Base-by-base conservation (phyloP, 2,113 vertebrate species). In the Cyprinodon tularosa region DNA sequence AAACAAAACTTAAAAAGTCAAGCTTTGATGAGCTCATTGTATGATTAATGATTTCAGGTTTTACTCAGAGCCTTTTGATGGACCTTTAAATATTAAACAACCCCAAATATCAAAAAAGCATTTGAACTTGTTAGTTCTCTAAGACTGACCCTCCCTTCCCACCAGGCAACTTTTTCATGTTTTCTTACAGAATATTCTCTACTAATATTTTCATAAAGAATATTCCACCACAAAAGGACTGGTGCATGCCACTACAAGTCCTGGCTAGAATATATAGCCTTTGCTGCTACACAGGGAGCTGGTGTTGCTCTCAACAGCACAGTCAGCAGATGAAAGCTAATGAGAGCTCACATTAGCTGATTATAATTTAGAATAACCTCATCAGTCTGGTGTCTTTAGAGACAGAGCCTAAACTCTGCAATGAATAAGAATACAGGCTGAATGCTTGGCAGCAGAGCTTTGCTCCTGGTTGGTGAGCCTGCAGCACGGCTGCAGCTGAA, bases 361-460 rank as follows among this genome's bases (percentile, higher is more conserved):
- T 66, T 66, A 76, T 76, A 68, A 76, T 62, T 62, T 66, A 76
- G 73, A 75, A 57, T 61, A 38, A 65, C 36, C 42, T 71, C 50
- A 71, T 53, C 68, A 71, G 61, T 57, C 47, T 71, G 7, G 40
- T 60, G 68, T 66, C 42, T 63, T 20, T 3, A 64, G 62, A 71
- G 62, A 14, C 42, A 45, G 67, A 59, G 47, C 37, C 62, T 71
- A 65, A 71, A 77, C 29, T 70, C 61, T 77, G 61, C 37, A 48
- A 63, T 44, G 74, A 71, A 48, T 3, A 50, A 71, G 64, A 47
- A 65, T 17, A 53, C 38, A 53, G 29, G 60, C 66, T n/a, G 29
- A 14, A 4, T 76, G 20, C 14, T 36, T 20, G 13, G 47, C 47
- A 38, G 47, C 66, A 57, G 47, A 71, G 42, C 61, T 22, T 40